Conservation (phyloP, 1,140 invertebrate genomes). For the Danaus melanippus region DNA sequence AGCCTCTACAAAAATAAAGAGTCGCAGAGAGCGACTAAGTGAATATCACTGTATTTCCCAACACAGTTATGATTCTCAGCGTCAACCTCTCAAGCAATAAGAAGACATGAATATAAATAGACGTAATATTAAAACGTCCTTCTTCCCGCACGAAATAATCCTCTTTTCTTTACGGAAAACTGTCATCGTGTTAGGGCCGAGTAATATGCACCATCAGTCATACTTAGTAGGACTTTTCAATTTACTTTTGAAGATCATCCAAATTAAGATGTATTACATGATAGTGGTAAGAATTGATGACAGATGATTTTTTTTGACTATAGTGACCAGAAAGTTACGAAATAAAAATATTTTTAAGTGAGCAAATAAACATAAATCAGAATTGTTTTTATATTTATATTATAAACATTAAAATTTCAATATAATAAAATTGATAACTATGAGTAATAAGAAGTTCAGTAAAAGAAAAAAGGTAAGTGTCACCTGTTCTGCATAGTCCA, state of each 20-base stretch:
- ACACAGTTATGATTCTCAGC: constrained; percentile 43
- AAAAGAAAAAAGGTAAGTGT: constrained; percentile 4
- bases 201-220: constrained; percentile 66
- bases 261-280: constrained; percentile 60
- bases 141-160: constrained; percentile 58
- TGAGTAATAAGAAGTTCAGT: no score
- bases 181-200: constrained; percentile 55
- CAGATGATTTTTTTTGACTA: constrained; percentile 1
- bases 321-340: background rate
- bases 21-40: constrained; percentile 26
- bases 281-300: no score
- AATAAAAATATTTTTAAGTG: no score
- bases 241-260: constrained; percentile 51
- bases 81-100: constrained; percentile 38
- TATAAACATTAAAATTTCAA: no score
- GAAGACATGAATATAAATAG: constrained; percentile 65
- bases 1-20: constrained; percentile 5
- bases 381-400: no score
- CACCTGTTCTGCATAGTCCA: constrained; percentile 45
- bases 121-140: constrained; percentile 61
- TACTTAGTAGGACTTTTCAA: constrained; percentile 68
- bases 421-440: no score
- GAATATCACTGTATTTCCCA: constrained; percentile 37
- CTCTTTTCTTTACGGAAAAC: constrained; percentile 57
- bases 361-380: no score